phyloP scores from a whole-genome alignment of 2,113 vertebrate species.

The Urocynchramus pylzowi region DNA sequence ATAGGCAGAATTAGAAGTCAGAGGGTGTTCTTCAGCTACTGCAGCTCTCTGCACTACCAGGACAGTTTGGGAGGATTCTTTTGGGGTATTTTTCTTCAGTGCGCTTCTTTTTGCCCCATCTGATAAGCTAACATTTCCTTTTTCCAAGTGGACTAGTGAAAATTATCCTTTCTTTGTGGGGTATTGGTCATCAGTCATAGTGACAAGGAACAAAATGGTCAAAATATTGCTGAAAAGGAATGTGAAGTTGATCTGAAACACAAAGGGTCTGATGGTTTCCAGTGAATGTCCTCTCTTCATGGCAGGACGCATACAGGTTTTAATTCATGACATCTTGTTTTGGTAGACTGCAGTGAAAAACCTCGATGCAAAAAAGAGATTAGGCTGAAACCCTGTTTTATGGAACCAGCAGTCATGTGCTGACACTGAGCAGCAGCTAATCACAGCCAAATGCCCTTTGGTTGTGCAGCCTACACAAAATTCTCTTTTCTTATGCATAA shows the following conservation, averaged over 20 bases:
- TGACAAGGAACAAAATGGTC: neutral
- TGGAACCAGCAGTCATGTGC: neutral
- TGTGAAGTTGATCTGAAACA: neutral
- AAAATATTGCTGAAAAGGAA: neutral
- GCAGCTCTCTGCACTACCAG: neutral
- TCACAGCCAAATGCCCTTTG: neutral
- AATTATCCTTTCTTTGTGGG: neutral
- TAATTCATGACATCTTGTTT: neutral
- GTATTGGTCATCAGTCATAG: neutral
- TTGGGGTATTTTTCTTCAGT: neutral
- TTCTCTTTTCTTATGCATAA: slow-evolving; percentile 10
- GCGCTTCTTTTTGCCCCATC: neutral
- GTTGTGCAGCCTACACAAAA: slow-evolving; percentile 26
- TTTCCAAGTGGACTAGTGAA: neutral
- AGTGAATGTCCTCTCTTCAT: neutral
- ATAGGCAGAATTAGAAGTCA: neutral
- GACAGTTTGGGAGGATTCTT: neutral
- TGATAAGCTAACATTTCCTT: neutral
- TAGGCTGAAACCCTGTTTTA: neutral
- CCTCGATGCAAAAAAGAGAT: neutral
- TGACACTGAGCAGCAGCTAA: neutral
- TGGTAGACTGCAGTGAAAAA: neutral
- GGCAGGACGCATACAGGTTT: neutral
- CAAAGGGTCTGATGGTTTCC: neutral
- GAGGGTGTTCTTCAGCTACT: neutral